Evolutionary conservation across 2,888 invertebrate genomes (phyloP).

Genomic region (Branchipolynoe longqiensis): DNA sequence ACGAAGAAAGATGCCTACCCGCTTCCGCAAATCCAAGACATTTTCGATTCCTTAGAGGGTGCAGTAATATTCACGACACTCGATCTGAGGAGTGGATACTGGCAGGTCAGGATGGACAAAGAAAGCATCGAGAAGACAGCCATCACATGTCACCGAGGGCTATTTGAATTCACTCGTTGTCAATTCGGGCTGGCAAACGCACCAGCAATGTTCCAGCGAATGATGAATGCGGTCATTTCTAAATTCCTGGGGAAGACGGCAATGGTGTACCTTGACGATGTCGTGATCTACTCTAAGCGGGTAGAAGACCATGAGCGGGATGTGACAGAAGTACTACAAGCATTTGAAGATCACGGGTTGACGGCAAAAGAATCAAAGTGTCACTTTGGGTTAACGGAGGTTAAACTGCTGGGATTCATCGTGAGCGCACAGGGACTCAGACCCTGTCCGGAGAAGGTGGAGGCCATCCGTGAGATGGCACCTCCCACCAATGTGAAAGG

Average conservation of each 20-base stretch:
- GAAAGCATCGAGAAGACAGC: background rate
- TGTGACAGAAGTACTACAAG: background rate
- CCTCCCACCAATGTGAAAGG: background rate
- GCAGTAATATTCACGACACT: background rate
- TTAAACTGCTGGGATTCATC: background rate
- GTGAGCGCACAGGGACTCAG: background rate
- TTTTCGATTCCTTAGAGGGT: background rate
- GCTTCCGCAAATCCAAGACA: background rate
- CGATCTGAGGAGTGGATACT: background rate
- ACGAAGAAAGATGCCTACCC: background rate
- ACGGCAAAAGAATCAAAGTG: background rate
- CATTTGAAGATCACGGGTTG: background rate
- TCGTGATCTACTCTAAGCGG: background rate
- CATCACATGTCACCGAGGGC: background rate
- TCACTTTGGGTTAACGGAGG: background rate
- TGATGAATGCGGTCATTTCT: background rate
- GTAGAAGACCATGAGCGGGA: background rate
- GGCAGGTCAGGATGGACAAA: background rate
- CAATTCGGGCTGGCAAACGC: background rate
- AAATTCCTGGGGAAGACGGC: background rate
- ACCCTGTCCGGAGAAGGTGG: background rate
- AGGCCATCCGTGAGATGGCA: background rate
- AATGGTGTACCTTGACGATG: conserved; percentile 1
- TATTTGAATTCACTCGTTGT: background rate
- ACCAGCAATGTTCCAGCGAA: background rate